Conservation (phyloP, 2,888 invertebrate genomes). For the Clepsis dumicolana region DNA sequence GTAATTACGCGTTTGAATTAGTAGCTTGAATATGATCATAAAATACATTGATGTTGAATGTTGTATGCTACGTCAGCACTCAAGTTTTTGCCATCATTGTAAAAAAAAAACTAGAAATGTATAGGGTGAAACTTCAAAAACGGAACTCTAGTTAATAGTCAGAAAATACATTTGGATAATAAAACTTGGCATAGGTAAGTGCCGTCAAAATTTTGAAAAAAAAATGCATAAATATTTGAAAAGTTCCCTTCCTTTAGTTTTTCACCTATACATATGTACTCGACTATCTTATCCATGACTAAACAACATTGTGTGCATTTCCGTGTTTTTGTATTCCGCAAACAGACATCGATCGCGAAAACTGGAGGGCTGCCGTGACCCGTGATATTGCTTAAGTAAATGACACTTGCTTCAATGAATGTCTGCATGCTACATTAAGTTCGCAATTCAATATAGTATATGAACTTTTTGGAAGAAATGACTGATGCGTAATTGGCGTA, state of each 20-base stretch:
- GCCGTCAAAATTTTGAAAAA: too few relatives aligned
- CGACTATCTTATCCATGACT: neutral
- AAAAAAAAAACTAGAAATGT: neutral
- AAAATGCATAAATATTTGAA: too few relatives aligned
- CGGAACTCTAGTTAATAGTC: neutral
- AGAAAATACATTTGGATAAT: too few relatives aligned
- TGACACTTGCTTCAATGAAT: constrained; percentile 34
- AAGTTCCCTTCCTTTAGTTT: neutral
- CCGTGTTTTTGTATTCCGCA: neutral
- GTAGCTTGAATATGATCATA: neutral
- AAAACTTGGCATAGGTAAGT: too few relatives aligned
- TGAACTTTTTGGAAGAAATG: constrained; percentile 76
- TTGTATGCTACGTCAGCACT: constrained; percentile 30
- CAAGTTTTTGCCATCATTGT: constrained; percentile 23
- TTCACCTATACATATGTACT: neutral
- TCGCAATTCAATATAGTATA: constrained; percentile 49
- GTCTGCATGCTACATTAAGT: constrained; percentile 51
- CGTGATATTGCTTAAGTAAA: constrained; percentile 40
- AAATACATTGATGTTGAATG: constrained; percentile 32
- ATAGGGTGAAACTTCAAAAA: neutral
- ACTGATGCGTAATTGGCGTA: constrained; percentile 84
- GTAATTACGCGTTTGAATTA: neutral
- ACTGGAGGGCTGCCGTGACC: constrained; percentile 18
- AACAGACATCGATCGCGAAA: neutral
- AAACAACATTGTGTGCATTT: constrained; percentile 1